phyloP scores from a whole-genome alignment of 1,140 invertebrate species.

The Stegodyphus dumicola region DNA sequence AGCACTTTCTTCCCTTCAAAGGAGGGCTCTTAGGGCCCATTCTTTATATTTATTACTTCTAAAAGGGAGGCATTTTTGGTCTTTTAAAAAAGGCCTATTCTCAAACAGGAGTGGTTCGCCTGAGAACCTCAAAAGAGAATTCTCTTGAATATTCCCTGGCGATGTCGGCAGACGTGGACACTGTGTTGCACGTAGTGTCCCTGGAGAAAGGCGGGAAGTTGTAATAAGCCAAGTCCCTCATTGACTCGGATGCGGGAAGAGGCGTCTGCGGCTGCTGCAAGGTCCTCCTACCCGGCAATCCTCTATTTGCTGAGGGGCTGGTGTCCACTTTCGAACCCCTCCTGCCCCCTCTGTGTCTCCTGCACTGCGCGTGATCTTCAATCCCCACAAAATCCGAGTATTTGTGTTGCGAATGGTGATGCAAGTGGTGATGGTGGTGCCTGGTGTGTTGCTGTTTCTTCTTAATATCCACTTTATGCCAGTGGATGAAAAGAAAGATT shows the following conservation, averaged over 20 bases:
- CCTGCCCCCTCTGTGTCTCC: conserved; percentile 53
- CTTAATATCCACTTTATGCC: conserved; percentile 74
- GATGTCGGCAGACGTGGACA: conserved; percentile 73
- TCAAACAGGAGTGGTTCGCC: conserved; percentile 72
- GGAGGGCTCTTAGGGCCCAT: too few species aligned
- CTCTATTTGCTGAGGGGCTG: conserved; percentile 52
- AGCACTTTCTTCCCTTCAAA: too few species aligned
- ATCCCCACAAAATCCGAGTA: not conserved
- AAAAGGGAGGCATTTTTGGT: not conserved
- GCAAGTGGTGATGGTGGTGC: conserved; percentile 16
- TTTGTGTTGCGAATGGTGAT: not conserved
- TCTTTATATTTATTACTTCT: too few species aligned
- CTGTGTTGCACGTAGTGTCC: conserved; percentile 71
- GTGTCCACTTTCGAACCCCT: conserved; percentile 47
- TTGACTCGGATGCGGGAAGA: conserved; percentile 62
- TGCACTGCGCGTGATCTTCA: conserved; percentile 44
- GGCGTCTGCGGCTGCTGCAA: conserved; percentile 21
- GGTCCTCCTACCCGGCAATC: conserved; percentile 1
- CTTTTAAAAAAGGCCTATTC: conserved; percentile 6
- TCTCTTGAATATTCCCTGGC: conserved; percentile 68
- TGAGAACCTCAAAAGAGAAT: conserved; percentile 69
- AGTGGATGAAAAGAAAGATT: conserved; percentile 86
- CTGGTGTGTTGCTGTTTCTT: conserved; percentile 61
- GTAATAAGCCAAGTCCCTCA: conserved; percentile 64
- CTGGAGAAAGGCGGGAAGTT: conserved; percentile 67